Evolutionary conservation across 2,113 vertebrate genomes (phyloP).

Genomic region (Callaeas wilsoni): DNA sequence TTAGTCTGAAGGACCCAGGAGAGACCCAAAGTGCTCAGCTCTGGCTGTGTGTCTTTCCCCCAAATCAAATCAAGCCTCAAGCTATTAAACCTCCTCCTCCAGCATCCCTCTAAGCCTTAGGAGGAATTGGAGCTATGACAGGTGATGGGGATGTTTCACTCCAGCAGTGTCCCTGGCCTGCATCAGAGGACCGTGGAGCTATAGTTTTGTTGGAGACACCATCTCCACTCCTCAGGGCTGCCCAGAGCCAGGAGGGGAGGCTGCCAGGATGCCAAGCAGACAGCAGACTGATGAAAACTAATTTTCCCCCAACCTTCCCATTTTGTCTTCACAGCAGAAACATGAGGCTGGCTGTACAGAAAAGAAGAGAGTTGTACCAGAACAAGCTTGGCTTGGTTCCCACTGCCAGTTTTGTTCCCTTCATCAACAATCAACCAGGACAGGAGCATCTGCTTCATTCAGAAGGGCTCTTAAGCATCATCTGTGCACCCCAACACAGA

Average conservation of each 20-base stretch:
- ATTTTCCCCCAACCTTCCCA: background rate
- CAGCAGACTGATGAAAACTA: background rate
- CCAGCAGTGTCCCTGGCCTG: background rate
- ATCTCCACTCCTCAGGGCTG: background rate
- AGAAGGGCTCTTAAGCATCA: background rate
- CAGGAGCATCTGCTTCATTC: conserved; percentile 8
- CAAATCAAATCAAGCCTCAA: background rate
- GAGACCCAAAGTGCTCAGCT: background rate
- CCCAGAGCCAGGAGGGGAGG: background rate
- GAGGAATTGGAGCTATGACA: background rate
- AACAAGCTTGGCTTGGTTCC: conserved; percentile 28
- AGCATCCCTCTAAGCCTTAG: background rate
- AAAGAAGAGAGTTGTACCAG: background rate
- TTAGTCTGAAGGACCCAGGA: background rate
- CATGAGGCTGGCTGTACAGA: background rate
- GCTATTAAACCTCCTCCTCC: background rate
- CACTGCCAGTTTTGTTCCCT: background rate
- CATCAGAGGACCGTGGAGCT: background rate
- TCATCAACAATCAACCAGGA: conserved; percentile 10
- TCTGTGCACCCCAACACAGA: background rate
- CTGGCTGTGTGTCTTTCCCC: background rate
- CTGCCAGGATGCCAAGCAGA: background rate
- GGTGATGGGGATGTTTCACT: background rate
- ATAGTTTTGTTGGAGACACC: background rate
- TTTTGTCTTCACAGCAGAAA: conserved; percentile 35